Conservation (phyloP, 2,113 vertebrate genomes). For the Ictidomys tridecemlineatus region DNA sequence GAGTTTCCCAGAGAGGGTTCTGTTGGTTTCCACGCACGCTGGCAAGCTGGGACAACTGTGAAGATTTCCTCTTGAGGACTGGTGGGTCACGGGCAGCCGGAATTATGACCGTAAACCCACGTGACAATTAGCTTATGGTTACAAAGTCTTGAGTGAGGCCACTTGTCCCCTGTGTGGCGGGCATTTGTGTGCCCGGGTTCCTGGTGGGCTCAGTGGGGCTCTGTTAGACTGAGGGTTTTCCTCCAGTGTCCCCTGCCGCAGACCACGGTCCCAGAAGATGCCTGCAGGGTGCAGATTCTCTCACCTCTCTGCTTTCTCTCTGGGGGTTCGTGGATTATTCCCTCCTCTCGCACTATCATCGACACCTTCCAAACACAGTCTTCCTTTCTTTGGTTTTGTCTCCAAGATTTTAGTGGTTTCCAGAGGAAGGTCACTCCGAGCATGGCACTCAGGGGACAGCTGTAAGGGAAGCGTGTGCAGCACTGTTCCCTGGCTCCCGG, state of each 20-base stretch:
- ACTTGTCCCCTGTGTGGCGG: background rate
- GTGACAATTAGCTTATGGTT: background rate
- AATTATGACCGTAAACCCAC: background rate
- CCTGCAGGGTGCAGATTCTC: no score
- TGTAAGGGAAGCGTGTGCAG: background rate
- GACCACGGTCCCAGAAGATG: background rate
- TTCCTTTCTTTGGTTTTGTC: background rate
- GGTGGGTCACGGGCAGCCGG: background rate
- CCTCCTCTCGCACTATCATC: background rate
- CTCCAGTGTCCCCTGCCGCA: background rate
- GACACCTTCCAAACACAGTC: background rate
- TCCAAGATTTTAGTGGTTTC: background rate
- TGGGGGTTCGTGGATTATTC: background rate
- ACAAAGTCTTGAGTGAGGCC: background rate
- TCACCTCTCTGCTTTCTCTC: background rate
- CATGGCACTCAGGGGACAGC: background rate
- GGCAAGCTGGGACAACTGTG: background rate
- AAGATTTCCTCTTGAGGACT: background rate
- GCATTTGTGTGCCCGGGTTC: fast-evolving
- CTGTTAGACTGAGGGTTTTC: background rate
- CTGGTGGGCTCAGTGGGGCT: background rate
- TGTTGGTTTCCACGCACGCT: background rate
- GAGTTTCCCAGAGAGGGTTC: background rate
- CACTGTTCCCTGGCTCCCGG: background rate
- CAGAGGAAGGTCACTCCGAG: background rate